These are phyloP conservation scores for Calyptommatus sinebrachiatus DNA, from an alignment of 2,113 vertebrate genomes.

Conservation along the genomic window DNA sequence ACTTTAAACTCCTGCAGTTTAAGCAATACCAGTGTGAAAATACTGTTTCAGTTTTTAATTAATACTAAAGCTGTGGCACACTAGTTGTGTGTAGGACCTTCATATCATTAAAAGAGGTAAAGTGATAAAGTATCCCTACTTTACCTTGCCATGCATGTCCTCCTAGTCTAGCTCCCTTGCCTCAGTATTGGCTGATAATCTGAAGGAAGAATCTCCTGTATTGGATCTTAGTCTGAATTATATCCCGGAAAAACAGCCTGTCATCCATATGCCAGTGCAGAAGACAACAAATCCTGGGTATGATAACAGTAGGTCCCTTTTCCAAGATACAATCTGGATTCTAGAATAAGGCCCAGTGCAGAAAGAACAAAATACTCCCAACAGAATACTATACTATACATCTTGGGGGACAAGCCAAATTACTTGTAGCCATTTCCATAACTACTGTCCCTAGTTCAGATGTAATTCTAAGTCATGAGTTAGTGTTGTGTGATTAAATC, in stretches of 20 bases:
- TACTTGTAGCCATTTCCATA: too few relatives aligned
- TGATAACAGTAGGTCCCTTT: too few relatives aligned
- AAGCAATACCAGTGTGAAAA: neutral
- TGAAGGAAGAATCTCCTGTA: neutral
- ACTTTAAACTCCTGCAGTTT: neutral
- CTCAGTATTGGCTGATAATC: neutral
- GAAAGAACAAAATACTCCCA: too few relatives aligned
- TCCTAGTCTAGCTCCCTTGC: neutral
- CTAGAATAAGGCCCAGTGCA: too few relatives aligned
- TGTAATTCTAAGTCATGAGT: neutral
- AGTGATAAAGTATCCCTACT: neutral
- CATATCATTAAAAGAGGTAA: neutral
- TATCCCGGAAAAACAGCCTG: too few relatives aligned
- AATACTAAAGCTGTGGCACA: neutral
- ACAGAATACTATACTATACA: too few relatives aligned
- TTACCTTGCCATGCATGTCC: neutral
- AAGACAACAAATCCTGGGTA: too few relatives aligned
- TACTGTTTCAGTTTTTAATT: neutral
- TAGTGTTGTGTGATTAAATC: neutral
- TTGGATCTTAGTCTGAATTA: too few relatives aligned
- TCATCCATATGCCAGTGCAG: too few relatives aligned
- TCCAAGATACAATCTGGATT: too few relatives aligned
- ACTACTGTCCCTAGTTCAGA: neutral
- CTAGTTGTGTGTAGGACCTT: too few relatives aligned
- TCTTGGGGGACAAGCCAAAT: too few relatives aligned